Conservation (phyloP, 2,113 vertebrate species). For the Scomber japonicus region DNA sequence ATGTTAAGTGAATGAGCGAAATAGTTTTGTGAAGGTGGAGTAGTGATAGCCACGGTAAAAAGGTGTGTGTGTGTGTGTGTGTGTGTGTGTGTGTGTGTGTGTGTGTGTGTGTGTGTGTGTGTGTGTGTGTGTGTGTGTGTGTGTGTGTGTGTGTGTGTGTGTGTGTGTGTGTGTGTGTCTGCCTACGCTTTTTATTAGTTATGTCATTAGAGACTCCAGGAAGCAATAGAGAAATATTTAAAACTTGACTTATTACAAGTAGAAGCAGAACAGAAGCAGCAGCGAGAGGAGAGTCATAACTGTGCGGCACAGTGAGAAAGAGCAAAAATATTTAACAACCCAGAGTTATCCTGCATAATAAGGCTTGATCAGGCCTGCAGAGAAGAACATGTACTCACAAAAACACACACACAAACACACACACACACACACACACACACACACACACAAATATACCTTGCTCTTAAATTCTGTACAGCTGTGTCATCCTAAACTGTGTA, state of each 20-base stretch:
- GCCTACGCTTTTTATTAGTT: slow-evolving; percentile 19
- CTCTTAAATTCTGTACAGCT: slow-evolving; percentile 18
- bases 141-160: too few species aligned
- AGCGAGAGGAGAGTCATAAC: slow-evolving; percentile 7
- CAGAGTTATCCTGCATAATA: slow-evolving; percentile 8
- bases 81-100: neutral
- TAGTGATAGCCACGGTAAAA: neutral
- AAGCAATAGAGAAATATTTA: slow-evolving; percentile 38
- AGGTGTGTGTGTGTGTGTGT: too few species aligned
- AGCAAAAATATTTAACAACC: slow-evolving; percentile 33
- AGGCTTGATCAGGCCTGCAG: slow-evolving; percentile 14
- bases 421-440: slow-evolving; percentile 31
- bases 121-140: neutral
- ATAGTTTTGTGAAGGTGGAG: neutral
- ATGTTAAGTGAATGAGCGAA: neutral
- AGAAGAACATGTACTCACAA: neutral
- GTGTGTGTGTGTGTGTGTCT: neutral
- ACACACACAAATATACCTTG: slow-evolving; percentile 12
- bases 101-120: neutral
- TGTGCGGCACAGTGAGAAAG: slow-evolving; percentile 10
- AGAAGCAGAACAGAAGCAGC: slow-evolving; percentile 10
- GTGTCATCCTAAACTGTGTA: neutral
- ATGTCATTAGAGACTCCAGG: slow-evolving; percentile 21
- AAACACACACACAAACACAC: slow-evolving; percentile 6
- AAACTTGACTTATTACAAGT: slow-evolving; percentile 34